A percentile compares a stretch with the other conserved stretches of the same genome.
Conservation (phyloP, 2,888 invertebrate genomes). For the Tiliacea citrago region DNA sequence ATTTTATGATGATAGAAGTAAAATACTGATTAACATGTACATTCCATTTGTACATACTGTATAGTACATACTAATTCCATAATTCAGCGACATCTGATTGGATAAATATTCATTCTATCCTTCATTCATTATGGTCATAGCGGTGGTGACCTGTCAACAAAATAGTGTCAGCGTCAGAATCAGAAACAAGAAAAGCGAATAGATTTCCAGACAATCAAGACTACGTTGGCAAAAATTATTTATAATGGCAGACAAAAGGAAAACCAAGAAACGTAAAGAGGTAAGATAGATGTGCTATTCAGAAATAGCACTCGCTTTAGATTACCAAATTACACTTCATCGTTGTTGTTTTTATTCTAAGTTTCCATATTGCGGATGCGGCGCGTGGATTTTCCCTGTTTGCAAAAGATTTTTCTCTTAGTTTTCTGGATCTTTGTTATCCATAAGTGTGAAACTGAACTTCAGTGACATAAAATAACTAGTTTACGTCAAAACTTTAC, state of each 20-base stretch:
- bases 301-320: neutral
- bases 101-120: conserved; percentile 19
- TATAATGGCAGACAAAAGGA: conserved; percentile 88
- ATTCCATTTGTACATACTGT: no score
- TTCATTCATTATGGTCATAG: conserved; percentile 54
- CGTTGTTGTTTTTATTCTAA: conserved; percentile 51
- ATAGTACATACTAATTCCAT: neutral
- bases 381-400: conserved; percentile 62
- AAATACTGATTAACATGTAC: no score
- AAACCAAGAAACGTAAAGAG: conserved; percentile 89
- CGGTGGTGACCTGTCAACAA: conserved; percentile 64
- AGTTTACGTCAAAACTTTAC: conserved; percentile 37
- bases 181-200: conserved; percentile 68
- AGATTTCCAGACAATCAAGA: conserved; percentile 63
- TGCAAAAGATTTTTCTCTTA: conserved; percentile 41
- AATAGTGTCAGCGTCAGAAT: conserved; percentile 67
- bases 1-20: no score
- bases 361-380: conserved; percentile 65
- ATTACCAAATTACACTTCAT: conserved; percentile 11
- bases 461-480: neutral
- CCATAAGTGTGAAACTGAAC: neutral
- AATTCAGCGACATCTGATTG: neutral
- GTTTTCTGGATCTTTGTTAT: conserved; percentile 18
- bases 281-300: conserved; percentile 70
- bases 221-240: conserved; percentile 82